Base-by-base conservation (phyloP, 2,797 vertebrate species). In the Echiichthys vipera region DNA sequence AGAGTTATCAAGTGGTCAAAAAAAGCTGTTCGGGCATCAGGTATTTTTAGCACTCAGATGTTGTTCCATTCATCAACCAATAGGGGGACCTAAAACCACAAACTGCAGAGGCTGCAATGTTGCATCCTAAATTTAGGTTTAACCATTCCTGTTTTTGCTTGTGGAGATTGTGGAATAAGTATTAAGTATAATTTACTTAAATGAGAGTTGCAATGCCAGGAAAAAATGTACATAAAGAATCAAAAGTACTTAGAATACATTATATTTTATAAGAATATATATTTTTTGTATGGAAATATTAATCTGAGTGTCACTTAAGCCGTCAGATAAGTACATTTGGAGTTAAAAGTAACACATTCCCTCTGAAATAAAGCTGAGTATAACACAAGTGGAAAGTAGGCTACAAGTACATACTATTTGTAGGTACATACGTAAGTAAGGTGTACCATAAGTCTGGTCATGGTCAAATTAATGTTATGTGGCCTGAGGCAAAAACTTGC, bases 31-130 rank as follows among this genome's bases (percentile, higher is more conserved):
- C 20, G 37, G 18, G 24, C 47, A 47, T 20, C 20, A 12, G 42
- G 15, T 53, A 18, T 55, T 74, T 71, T 71, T n/a, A 66, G 10
- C 29, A 45, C 39, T 6, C 17, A 58, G 18, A 11, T 42, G 20
- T 40, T 40, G 24, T 77, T 83, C 29, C 50, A 14, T 32, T 56
- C 29, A 5, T 74, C 39, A 49, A 34, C 87, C 87, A 87, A 27
- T 27, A 74, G 88, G 59, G 72, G 85, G 89, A 85, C 51, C 69
- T 56, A 85, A 61, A 78, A 47, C 54, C 49, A 24, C 55, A 77
- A 57, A 70, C 30, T 67, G 24, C 3, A 53, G 0, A 64, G 24
- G 6, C 45, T n/a, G 1, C 13, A 66, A 3, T 39, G 42, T 25
- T 18, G 0, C 37, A 10, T 29, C 30, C 20, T 46, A 20, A 32